Conservation (phyloP, 2,797 vertebrate species). For the Myotis findleyi region DNA sequence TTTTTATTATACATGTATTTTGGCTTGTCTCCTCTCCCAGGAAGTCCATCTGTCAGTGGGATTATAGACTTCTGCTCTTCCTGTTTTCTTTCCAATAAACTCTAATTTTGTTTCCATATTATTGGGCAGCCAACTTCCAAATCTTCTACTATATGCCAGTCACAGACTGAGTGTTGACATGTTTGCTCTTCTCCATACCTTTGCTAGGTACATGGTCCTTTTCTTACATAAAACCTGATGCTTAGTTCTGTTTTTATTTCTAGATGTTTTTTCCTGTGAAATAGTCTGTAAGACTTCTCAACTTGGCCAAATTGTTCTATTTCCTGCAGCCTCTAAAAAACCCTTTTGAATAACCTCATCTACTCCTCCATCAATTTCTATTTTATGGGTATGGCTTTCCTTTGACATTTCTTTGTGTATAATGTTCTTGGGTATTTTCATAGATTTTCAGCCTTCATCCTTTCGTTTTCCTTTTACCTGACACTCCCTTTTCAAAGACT, state of each 20-base stretch:
- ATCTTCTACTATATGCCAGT: not conserved
- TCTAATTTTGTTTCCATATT: slow-evolving; percentile 7
- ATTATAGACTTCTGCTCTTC: not conserved
- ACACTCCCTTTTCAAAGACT: slow-evolving; percentile 59
- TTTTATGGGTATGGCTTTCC: not conserved
- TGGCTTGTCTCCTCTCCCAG: not conserved
- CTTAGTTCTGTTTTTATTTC: not conserved
- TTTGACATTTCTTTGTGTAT: slow-evolving; percentile 45
- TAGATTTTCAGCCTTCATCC: not conserved
- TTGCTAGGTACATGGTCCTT: not conserved
- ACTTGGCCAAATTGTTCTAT: slow-evolving; percentile 35
- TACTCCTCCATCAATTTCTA: slow-evolving; percentile 29
- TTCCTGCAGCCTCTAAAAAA: not conserved
- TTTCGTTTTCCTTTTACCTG: slow-evolving; percentile 44
- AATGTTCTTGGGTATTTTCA: slow-evolving; percentile 7
- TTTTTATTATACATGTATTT: not conserved
- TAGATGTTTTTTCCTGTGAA: slow-evolving; percentile 14
- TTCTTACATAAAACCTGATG: not conserved
- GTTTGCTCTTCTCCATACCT: not conserved
- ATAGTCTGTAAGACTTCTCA: slow-evolving; percentile 25
- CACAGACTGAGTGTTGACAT: not conserved
- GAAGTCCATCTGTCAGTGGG: not conserved
- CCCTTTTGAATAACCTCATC: slow-evolving; percentile 25
- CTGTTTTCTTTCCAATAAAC: not conserved
- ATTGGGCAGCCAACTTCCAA: not conserved